phyloP scores from a whole-genome alignment of 1,140 invertebrate genomes.

The Caenorhabditis latens region DNA sequence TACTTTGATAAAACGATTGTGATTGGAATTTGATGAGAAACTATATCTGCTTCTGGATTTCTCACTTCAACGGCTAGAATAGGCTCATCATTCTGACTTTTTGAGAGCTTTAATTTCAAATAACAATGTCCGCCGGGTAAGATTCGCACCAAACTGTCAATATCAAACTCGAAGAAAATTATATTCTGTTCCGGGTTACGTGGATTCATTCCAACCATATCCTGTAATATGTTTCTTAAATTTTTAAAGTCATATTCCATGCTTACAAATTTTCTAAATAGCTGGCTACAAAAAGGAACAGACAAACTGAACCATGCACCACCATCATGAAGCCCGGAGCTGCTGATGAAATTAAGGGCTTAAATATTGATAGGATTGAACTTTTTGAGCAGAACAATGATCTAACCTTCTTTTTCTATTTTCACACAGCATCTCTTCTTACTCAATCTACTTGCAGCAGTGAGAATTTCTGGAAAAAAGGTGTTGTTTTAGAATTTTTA shows the following conservation, averaged over 20 bases:
- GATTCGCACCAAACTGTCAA: conserved; percentile 44
- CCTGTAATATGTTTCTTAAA: not conserved
- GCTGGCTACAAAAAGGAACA: conserved; percentile 12
- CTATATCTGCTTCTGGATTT: conserved; percentile 44
- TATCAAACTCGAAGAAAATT: conserved; percentile 17
- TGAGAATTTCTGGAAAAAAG: conserved; percentile 18
- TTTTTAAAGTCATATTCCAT: not conserved
- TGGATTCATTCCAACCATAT: conserved; percentile 43
- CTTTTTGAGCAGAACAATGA: not conserved
- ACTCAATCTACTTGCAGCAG: conserved; percentile 1
- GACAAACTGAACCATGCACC: conserved; percentile 12
- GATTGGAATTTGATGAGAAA: conserved; percentile 39
- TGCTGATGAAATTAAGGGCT: conserved; percentile 31
- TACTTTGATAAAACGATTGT: conserved; percentile 25
- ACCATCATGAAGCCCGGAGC: conserved; percentile 39
- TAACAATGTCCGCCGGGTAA: conserved; percentile 29
- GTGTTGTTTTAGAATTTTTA: not conserved
- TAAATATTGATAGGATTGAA: not conserved
- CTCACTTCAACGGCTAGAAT: conserved; percentile 19
- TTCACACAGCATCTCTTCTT: conserved; percentile 39
- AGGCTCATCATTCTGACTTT: conserved; percentile 29
- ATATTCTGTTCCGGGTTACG: conserved; percentile 10
- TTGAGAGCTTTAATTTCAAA: conserved; percentile 16
- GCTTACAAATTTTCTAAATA: conserved; percentile 29
- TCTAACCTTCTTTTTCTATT: conserved; percentile 7